Conservation (phyloP, 1,140 invertebrate genomes). For the Pinna nobilis region DNA sequence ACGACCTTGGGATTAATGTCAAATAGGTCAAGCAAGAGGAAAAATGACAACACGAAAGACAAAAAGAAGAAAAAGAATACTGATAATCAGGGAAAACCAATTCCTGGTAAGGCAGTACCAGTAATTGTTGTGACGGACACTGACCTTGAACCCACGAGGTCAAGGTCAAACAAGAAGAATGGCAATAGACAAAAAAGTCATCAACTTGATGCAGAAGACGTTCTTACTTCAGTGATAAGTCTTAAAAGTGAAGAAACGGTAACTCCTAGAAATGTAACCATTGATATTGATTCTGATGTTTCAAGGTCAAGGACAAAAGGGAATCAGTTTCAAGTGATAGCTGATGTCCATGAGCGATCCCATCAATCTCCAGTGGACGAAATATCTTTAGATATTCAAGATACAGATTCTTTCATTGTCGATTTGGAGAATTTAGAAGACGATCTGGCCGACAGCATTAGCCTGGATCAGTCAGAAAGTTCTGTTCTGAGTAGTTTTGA, state of each 20-base stretch:
- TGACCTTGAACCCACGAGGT: conserved; percentile 4
- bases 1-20: conserved; percentile 43
- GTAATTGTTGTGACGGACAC: conserved; percentile 28
- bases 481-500: not conserved
- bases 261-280: conserved; percentile 25
- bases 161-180: not conserved
- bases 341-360: conserved; percentile 29
- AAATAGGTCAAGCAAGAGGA: conserved; percentile 8
- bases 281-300: conserved; percentile 20
- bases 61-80: not conserved
- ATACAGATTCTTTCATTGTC: conserved; percentile 38
- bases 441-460: not conserved
- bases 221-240: too few relatives aligned
- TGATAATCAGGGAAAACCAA: not conserved
- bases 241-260: conserved; percentile 1
- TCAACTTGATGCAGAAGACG: too few relatives aligned
- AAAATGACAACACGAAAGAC: conserved; percentile 10
- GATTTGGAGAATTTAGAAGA: conserved; percentile 33
- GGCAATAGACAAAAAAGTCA: not conserved
- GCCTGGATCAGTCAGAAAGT: not conserved
- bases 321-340: conserved; percentile 19
- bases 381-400: conserved; percentile 32
- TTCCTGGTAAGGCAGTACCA: conserved; percentile 17
- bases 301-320: not conserved
- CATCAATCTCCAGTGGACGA: not conserved